Evolutionary conservation across 2,888 invertebrate species (phyloP), one percentile per base, ranked within the genome.

Genomic region (Cryptus viduatorius): DNA sequence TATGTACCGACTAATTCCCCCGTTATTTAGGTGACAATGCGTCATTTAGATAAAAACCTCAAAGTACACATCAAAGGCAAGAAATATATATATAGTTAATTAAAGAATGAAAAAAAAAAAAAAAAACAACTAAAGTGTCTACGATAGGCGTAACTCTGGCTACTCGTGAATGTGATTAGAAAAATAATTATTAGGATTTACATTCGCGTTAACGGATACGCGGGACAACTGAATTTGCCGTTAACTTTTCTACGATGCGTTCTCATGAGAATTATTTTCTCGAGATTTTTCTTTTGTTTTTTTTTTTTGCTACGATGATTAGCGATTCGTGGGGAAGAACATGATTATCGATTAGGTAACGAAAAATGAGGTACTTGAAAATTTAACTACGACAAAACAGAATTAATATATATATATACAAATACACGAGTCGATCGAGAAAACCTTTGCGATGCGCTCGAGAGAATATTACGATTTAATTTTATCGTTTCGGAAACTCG

Each of bases 331-430:
- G 83, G 79, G 86, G 86, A 86, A 86, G 87, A 82, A 80, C 85
- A 84, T 86, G 86, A 87, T 86, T 84, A 64, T 82, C 86, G 86
- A 87, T 86, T 84, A 56, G 85, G 73, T 82, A 86, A 84, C 80
- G 61, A 78, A 83, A 81, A 83, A 81, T 79, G 80, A 76, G 75
- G 71, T 79, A 81, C 31, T 68, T 76, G 76, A 72, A 37, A 29
- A 69, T 48, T 37, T 75, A 64, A 50, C 50, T 64, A 44, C 19
- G 31, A 31, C 68, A 59, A 48, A 78, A 53, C 61, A 64, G 19
- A 72, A 53, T 16, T 29, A 19, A 19, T 53, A 37, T 19, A 24
- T 24, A 24, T 56, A 37, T 72, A 16, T 37, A 72, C 42, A 42
- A 19, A 37, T 56, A 71, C 53, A 24, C 59, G 59, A 24, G 24